Percentiles rank a stretch among this genome's conserved stretches.
Evolutionary conservation across 2,888 invertebrate species (phyloP).

Genomic region (Brenthis daphne): DNA sequence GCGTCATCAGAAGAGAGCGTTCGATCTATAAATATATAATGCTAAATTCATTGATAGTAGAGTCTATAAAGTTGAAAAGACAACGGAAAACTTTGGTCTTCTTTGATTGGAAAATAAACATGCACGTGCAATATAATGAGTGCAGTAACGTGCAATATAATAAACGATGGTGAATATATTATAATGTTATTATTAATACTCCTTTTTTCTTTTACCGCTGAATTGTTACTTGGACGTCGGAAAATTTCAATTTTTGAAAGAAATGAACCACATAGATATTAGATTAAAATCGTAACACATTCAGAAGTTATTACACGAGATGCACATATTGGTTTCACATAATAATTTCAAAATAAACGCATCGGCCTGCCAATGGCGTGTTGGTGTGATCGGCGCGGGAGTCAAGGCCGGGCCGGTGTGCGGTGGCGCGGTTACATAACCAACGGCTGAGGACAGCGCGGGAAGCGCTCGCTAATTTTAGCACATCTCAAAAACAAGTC

Average conservation of each 20-base stretch:
- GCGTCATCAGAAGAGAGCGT: slow-evolving; percentile 13
- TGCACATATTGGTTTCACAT: slow-evolving; percentile 12
- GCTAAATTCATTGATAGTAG: background rate
- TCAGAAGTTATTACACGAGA: background rate
- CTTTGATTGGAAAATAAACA: background rate
- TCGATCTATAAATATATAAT: slow-evolving; percentile 14
- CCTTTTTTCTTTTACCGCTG: too few species aligned
- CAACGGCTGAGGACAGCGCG: slow-evolving; percentile 56
- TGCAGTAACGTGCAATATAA: too few species aligned
- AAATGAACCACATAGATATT: too few species aligned
- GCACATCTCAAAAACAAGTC: slow-evolving; percentile 70
- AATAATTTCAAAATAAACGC: slow-evolving; percentile 21
- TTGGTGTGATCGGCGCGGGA: slow-evolving; percentile 67
- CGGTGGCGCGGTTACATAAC: slow-evolving; percentile 73
- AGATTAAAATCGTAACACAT: too few species aligned
- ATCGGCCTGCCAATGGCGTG: slow-evolving; percentile 38
- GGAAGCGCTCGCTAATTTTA: slow-evolving; percentile 73
- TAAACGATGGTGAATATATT: too few species aligned
- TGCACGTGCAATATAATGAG: background rate
- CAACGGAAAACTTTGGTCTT: slow-evolving; percentile 4
- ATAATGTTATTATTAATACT: too few species aligned
- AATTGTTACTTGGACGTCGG: too few species aligned
- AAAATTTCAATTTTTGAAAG: too few species aligned
- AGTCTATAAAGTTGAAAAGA: background rate
- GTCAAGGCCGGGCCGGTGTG: slow-evolving; percentile 69